Base-by-base conservation (phyloP, 2,888 invertebrate genomes). In the Caradrina kadenii region DNA sequence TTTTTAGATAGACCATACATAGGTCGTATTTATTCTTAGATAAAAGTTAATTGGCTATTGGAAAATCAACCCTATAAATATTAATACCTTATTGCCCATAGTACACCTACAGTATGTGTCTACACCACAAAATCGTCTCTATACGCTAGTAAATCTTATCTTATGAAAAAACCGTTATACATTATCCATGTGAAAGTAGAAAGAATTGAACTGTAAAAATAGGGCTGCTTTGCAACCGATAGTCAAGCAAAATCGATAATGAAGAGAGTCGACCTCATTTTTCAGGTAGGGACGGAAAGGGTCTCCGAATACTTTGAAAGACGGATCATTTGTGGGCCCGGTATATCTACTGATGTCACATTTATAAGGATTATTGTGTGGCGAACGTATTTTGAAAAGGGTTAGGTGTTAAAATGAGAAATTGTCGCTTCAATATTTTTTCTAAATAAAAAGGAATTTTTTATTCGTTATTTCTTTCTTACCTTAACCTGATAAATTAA, bases 211-310 rank as follows among this genome's bases (percentile, higher is more conserved):
- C 81, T 73, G 79, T 73, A 59, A 79, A 81, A 81, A 73, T 65
- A 71, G 64, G 67, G 69, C 67, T 77, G 81, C 56, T 63, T 63
- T 58, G 63, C 54, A 55, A 55, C 59, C 73, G 69, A 81, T 80
- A 81, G 81, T 70, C 56, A 78, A 61, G 67, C 69, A 81, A 81
- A 80, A 81, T 78, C 79, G 63, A 80, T 80, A 56, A 42, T 74
- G 62, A 75, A 68, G 67, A 61, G 80, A 63, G 65, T 39, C 70
- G 79, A 81, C 79, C 82, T 60, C 68, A 73, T 79, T 79, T 73
- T 58, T 17, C 79, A 80, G 79, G 69, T 80, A 81, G 69, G 54
- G 31, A 59, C n/a, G 54, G 50, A 42, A 79, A 77, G 60, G 77
- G 80, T 67, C 74, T 61, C 35, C 49, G 55, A 55, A 67, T 53